Conservation (phyloP, 2,113 vertebrate genomes). For the Catharus bicknelli region DNA sequence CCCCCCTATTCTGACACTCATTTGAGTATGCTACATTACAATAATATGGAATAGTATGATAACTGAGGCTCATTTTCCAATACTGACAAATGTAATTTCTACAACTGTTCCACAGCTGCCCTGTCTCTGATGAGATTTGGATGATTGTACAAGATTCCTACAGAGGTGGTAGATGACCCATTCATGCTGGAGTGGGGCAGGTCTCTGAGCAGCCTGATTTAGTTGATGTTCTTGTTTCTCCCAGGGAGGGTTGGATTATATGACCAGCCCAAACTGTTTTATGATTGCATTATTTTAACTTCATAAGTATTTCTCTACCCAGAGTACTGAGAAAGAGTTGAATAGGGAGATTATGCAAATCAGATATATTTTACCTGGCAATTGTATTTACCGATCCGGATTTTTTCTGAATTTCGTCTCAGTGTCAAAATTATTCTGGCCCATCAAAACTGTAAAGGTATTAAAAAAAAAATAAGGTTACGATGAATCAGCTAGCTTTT, state of each 20-base stretch:
- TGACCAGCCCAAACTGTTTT: not conserved
- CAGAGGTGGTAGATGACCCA: not conserved
- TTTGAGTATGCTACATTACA: not conserved
- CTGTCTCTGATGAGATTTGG: not conserved
- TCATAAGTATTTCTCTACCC: not conserved
- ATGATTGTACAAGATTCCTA: accelerated
- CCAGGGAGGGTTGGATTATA: not conserved
- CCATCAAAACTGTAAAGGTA: not conserved
- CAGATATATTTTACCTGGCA: not conserved
- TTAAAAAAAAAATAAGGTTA: not conserved
- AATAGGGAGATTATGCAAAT: not conserved
- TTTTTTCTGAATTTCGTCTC: not conserved
- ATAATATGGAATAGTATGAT: too few relatives aligned
- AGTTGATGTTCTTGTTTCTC: not conserved
- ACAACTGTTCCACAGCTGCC: not conserved
- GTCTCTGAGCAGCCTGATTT: not conserved
- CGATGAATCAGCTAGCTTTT: not conserved
- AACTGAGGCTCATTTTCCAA: not conserved
- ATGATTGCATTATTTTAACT: not conserved
- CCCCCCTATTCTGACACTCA: not conserved
- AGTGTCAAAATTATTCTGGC: not conserved
- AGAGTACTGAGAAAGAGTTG: not conserved
- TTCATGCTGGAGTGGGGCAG: accelerated
- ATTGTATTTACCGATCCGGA: not conserved
- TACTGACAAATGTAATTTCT: not conserved